Conservation (phyloP, 2,797 vertebrate genomes). For the Numenius phaeopus region DNA sequence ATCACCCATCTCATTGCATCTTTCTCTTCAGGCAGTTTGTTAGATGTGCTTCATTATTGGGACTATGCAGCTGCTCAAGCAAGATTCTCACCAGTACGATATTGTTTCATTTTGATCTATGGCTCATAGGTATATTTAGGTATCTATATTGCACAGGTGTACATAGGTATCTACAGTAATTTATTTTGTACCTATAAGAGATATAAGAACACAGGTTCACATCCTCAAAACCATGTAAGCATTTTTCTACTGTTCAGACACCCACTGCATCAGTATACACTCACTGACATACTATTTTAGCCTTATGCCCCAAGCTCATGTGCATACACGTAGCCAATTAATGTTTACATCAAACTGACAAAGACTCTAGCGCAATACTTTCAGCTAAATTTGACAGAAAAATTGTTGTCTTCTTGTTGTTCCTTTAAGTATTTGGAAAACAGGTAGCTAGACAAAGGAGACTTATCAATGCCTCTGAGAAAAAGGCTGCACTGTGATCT, state of each 20-base stretch:
- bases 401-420: not conserved
- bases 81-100: not conserved
- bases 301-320: not conserved
- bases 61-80: not conserved
- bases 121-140: not conserved
- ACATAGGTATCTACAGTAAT: not conserved
- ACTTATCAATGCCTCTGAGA: not conserved
- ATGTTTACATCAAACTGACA: not conserved
- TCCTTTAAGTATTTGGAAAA: not conserved
- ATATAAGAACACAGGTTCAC: not conserved
- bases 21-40: not conserved
- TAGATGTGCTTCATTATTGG: not conserved
- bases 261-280: not conserved
- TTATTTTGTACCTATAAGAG: not conserved
- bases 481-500: not conserved
- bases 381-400: not conserved
- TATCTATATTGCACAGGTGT: not conserved
- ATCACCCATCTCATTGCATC: not conserved
- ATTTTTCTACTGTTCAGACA: not conserved
- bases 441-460: not conserved
- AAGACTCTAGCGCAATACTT: not conserved
- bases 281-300: not conserved
- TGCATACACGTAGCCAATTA: not conserved
- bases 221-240: not conserved
- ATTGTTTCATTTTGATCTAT: not conserved